Evolutionary conservation across 2,113 vertebrate genomes (phyloP).

Genomic region (Seriola rivoliana): DNA sequence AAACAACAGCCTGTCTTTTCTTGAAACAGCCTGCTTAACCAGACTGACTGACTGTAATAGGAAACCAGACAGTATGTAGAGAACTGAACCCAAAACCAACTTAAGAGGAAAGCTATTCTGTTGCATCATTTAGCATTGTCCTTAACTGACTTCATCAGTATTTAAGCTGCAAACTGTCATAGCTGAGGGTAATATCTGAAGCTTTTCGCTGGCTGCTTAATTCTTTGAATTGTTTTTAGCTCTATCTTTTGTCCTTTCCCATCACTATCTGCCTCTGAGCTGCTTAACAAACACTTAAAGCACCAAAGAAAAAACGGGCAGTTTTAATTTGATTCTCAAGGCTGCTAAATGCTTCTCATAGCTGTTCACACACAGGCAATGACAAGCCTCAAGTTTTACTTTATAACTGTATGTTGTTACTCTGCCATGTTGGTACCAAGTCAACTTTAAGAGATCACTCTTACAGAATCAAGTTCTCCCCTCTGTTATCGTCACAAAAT

Average conservation of each 20-base stretch:
- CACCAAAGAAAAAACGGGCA: not conserved
- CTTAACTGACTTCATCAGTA: not conserved
- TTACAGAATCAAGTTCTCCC: not conserved
- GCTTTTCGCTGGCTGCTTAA: conserved; percentile 52
- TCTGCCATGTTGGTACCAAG: not conserved
- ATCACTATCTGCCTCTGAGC: conserved; percentile 37
- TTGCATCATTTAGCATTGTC: not conserved
- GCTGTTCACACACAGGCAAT: not conserved
- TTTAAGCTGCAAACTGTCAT: conserved; percentile 5
- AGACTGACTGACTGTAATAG: conserved; percentile 71
- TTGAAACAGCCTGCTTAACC: conserved; percentile 91
- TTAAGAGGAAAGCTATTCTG: not conserved
- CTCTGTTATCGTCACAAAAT: not conserved
- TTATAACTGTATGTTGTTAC: not conserved
- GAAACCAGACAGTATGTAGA: conserved; percentile 83
- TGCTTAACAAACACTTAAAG: conserved; percentile 34
- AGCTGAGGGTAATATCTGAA: conserved; percentile 12
- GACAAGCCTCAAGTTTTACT: not conserved
- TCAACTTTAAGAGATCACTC: not conserved
- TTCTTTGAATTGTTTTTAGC: conserved; percentile 23
- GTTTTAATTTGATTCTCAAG: not conserved
- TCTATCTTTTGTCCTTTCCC: conserved; percentile 17
- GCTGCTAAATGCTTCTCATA: conserved; percentile 3
- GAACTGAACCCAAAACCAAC: conserved; percentile 85
- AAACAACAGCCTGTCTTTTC: conserved; percentile 87